Evolutionary conservation across 2,113 vertebrate genomes (phyloP), one percentile per base, ranked within the genome.

Genomic region (Cyprinodon brontotheroides): DNA sequence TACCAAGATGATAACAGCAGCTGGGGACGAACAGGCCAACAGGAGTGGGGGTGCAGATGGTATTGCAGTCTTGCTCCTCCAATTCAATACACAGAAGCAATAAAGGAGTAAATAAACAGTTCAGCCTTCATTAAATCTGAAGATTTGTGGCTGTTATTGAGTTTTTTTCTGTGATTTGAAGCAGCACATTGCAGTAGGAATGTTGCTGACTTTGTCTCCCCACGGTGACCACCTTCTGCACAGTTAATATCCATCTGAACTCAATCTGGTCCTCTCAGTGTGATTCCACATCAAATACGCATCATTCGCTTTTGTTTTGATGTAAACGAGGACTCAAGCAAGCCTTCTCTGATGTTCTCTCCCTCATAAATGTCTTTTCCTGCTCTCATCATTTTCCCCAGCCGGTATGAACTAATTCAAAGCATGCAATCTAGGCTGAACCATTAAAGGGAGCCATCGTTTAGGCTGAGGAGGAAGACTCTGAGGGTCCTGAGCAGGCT

Each of bases 351-450:
- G 73, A 81, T 82, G 73, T 72, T 47, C 72, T 61, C 64, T 72
- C 61, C 76, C 76, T 20, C 40, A 9, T 84, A 79, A 90, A 87
- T 80, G 82, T 20, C 50, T 88, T 87, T 89, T 75, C 65, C 75
- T 69, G 73, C 64, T 85, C 88, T 91, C 90, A 90, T 92, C 74
- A 12, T 80, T 75, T 89, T 91, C 85, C 88, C 75, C 6, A 61
- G 3, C 29, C 75, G 62, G 79, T 81, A 79, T 90, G 91, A 89
- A 87, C 87, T 93, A 92, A 93, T 87, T 89, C 68, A 81, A 92
- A 91, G 86, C 93, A 92, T 75, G 81, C 78, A 90, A 91, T 89
- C 88, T 22, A 8, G 76, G 60, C 61, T 29, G 7, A 65, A 29
- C 62, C 72, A 38, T 70, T 84, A 83, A 87, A 79, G 72, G 63